These are phyloP conservation scores for Baronia brevicornis DNA, from an alignment of 2,888 invertebrate genomes.

Conservation along the genomic window DNA sequence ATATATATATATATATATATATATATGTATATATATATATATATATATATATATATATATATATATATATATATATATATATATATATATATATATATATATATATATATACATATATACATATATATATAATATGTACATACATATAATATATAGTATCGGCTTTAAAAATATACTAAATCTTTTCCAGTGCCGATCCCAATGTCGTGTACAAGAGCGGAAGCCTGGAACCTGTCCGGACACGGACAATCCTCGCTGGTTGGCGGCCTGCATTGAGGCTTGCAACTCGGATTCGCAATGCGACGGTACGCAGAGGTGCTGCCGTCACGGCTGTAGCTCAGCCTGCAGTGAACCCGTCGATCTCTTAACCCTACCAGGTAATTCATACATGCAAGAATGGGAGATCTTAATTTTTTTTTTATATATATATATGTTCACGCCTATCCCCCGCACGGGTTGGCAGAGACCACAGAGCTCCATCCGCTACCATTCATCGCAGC, in stretches of 20 bases:
- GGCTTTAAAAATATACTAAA: constrained; percentile 5
- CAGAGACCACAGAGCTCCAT: too few relatives aligned
- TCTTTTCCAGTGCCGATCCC: constrained; percentile 71
- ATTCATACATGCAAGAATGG: constrained; percentile 21
- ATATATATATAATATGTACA: too few relatives aligned
- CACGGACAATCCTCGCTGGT: constrained; percentile 67
- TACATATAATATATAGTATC: constrained; percentile 5
- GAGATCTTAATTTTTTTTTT: too few relatives aligned
- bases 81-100: too few relatives aligned
- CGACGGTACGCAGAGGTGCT: constrained; percentile 81
- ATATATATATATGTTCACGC: too few relatives aligned
- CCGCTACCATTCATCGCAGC: too few relatives aligned
- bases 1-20: too few relatives aligned
- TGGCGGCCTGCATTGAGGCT: constrained; percentile 76
- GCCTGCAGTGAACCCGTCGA: constrained; percentile 80
- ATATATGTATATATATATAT: too few relatives aligned
- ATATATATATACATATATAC: too few relatives aligned
- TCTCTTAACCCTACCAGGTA: constrained; percentile 75
- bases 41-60: too few relatives aligned
- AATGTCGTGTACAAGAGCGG: constrained; percentile 67
- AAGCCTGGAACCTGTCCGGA: constrained; percentile 63
- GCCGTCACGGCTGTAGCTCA: constrained; percentile 79
- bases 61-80: too few relatives aligned
- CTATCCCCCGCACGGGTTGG: too few relatives aligned
- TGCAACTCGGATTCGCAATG: constrained; percentile 81